These are phyloP conservation scores for Holothuria glaberrima DNA, from an alignment of 35 echinoderm and acorn worm species.

Conservation along the genomic window DNA sequence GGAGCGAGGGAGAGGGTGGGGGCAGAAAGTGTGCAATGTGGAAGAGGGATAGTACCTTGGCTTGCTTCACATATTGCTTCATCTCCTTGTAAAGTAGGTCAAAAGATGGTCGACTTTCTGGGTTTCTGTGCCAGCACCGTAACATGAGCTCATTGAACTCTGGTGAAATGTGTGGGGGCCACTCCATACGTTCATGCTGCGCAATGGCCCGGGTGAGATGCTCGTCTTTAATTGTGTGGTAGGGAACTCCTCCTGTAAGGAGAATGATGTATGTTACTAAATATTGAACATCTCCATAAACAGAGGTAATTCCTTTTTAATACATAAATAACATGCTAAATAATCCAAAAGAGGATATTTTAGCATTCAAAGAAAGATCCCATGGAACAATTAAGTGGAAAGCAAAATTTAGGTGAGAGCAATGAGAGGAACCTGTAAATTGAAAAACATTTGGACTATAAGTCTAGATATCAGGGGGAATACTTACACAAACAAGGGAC, in stretches of 20 bases:
- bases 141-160: constrained; percentile 87
- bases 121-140: constrained; percentile 93
- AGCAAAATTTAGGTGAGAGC: no score
- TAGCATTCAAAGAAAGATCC: not conserved
- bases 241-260: constrained; percentile 86
- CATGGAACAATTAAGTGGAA: not conserved
- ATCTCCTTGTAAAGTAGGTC: constrained; percentile 79
- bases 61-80: constrained; percentile 69
- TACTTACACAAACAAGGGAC: no score
- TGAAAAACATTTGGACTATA: no score
- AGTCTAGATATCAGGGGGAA: no score
- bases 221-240: constrained; percentile 64
- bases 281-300: not conserved
- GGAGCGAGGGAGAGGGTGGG: no score
- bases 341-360: not conserved
- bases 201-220: constrained; percentile 71
- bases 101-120: constrained; percentile 90
- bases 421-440: no score
- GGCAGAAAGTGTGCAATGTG: no score
- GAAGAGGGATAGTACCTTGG: constrained; percentile 27
- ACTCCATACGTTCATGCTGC: constrained; percentile 90
- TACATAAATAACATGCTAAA: no score
- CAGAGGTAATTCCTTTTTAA: not conserved
- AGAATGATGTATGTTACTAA: not conserved
- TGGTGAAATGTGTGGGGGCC: constrained; percentile 85